Base-by-base conservation (phyloP, 2,113 vertebrate species). In the Semicossyphus pulcher region DNA sequence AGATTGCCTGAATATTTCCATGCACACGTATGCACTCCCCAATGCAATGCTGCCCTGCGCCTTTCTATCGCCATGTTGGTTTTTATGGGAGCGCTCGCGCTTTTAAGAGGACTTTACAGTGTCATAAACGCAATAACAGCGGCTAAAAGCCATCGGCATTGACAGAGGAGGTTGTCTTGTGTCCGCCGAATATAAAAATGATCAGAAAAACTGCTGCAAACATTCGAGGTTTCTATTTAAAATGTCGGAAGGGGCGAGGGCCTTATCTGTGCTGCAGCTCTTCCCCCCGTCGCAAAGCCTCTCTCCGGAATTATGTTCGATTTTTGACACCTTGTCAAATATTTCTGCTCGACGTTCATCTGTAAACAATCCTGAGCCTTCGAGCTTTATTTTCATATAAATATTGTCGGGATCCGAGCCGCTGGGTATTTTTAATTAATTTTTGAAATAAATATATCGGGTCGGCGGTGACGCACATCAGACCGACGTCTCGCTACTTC, bases 11-110 rank as follows among this genome's bases (percentile, higher is more conserved):
- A 92, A 90, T 94, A 90, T 94, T 93, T 94, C 90, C 93, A 88
- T 93, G 93, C 94, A 93, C 93, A 94, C 94, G 94, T 95, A 94
- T 92, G 94, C 94, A 94, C 77, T 90, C 90, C 80, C 83, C 72
- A 31, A 73, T 76, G 84, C 91, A 88, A 45, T 76, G 88, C 90
- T 93, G 65, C 74, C 42, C 62, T 85, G 89, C 74, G 87, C 85
- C 81, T 84, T 7, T 76, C 47, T 83, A 93, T 94, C 95, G 96
- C 96, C 96, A 96, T 97, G 95, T 97, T 97, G 96, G 81, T 94
- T 94, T 91, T 89, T 77, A 74, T 90, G 80, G 91, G 73, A 89
- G 85, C 76, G 62, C 67, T 78, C 60, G 70, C 29, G 74, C 67
- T 83, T 90, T 89, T 73, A 86, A 83, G 72, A 66, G 80, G 84